A percentile compares a stretch with the other conserved stretches of the same genome.
phyloP scores from a whole-genome alignment of 2,113 vertebrate genomes.

The Alectura lathami region DNA sequence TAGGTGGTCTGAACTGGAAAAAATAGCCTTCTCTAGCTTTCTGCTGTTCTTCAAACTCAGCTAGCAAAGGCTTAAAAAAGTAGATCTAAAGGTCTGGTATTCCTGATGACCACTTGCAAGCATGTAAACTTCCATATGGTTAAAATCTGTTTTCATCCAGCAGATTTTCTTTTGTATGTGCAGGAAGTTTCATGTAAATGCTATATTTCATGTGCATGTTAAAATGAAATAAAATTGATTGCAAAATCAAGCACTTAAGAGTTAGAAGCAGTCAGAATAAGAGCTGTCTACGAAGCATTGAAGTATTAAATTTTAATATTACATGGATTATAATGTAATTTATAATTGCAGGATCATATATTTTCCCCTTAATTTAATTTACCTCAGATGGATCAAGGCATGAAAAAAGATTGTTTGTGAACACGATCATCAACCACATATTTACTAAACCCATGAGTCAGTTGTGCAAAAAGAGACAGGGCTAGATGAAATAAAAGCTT shows the following conservation, averaged over 20 bases:
- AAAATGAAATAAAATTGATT: neutral
- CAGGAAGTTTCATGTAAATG: neutral
- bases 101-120: neutral
- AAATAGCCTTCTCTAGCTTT: neutral
- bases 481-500: neutral
- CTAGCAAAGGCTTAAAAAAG: neutral
- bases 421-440: neutral
- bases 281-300: neutral
- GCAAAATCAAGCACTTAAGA: neutral
- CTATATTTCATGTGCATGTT: neutral
- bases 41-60: neutral
- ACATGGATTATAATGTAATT: neutral
- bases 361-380: neutral
- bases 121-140: neutral
- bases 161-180: neutral
- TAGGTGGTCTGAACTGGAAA: neutral
- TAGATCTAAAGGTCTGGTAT: neutral
- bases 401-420: neutral
- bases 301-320: neutral
- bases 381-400: neutral
- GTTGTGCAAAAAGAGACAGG: neutral
- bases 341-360: neutral
- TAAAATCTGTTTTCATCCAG: neutral
- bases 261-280: neutral
- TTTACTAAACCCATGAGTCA: neutral